Conservation (phyloP, 2,888 invertebrate genomes). For the Andrena praecox region DNA sequence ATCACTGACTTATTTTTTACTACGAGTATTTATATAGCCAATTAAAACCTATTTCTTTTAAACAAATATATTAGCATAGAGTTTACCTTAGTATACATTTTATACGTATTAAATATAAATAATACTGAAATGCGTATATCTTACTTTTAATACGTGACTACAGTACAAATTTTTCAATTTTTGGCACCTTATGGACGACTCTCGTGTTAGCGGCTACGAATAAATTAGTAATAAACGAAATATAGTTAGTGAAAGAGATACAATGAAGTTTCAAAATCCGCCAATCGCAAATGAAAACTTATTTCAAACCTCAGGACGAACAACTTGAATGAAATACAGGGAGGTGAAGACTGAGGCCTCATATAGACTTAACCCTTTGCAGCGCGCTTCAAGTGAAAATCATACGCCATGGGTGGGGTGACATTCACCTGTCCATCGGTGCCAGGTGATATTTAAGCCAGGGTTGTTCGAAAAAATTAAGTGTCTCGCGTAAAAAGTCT, state of each 20-base stretch:
- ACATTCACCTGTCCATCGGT: too few species aligned
- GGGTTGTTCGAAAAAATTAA: too few species aligned
- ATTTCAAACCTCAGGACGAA: too few species aligned
- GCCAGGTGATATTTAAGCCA: too few species aligned
- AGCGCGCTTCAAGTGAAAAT: too few species aligned
- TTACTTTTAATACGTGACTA: constrained; percentile 4
- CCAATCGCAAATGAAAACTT: too few species aligned
- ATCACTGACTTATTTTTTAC: constrained; percentile 47
- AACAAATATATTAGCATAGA: background rate
- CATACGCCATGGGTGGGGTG: too few species aligned
- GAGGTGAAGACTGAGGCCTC: too few species aligned
- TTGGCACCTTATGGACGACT: background rate
- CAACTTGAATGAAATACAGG: too few species aligned
- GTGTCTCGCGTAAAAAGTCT: too few species aligned
- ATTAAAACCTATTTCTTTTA: constrained; percentile 30
- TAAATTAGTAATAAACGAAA: background rate
- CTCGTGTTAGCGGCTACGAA: background rate
- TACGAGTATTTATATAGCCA: constrained; percentile 33
- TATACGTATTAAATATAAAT: constrained; percentile 14
- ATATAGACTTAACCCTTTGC: too few species aligned
- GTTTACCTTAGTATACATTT: background rate
- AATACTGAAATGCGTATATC: constrained; percentile 1
- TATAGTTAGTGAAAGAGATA: background rate
- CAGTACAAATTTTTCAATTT: background rate
- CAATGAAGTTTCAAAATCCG: background rate